Base-by-base conservation (phyloP, 2,888 invertebrate genomes). In the Saturnia japonica region DNA sequence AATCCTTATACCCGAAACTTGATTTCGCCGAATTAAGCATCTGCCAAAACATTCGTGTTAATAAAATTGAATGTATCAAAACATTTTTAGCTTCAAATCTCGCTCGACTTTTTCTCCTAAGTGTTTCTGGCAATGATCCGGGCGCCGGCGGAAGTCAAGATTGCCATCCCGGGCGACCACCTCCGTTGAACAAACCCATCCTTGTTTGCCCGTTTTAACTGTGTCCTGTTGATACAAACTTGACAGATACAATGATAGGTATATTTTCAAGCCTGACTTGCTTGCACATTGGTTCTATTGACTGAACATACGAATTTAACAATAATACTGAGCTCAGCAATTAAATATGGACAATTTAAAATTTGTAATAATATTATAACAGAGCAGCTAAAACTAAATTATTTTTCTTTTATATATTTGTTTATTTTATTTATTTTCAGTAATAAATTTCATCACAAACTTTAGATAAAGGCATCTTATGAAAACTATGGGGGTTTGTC, bases 71-170 rank as follows among this genome's bases (percentile, higher is more conserved):
- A 34, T 64, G 40, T 64, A 64, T 64, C 22, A 25, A 28, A 60
- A 64, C 64, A 62, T 60, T 70, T 67, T 42, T 34, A 64, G 40
- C 64, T 40, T 85, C 84, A 84, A 81, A 73, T 72, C 71, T 71
- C 68, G 28, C 57, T 43, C 25, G 57, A 75, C 77, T 79, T 85
- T 80, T 81, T 80, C 81, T 77, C 75, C 79, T 88, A 86, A 90
- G 85, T 87, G 89, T 87, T 87, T 85, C 86, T 90, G 87, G 88
- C 86, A 88, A 86, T 88, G 87, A 83, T 83, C 82, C 82, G 87
- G 89, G 85, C 91, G 92, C 92, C 93, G 93, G 89, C 92, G 93
- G 93, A 93, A 89, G 89, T 84, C 74, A 76, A 77, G 83, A 88
- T 87, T 83, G 86, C 82, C 84, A 81, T 84, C 80, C 85, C 83